Evolutionary conservation across 2,888 invertebrate species (phyloP).

Genomic region (Rotaria magnacalcarata): DNA sequence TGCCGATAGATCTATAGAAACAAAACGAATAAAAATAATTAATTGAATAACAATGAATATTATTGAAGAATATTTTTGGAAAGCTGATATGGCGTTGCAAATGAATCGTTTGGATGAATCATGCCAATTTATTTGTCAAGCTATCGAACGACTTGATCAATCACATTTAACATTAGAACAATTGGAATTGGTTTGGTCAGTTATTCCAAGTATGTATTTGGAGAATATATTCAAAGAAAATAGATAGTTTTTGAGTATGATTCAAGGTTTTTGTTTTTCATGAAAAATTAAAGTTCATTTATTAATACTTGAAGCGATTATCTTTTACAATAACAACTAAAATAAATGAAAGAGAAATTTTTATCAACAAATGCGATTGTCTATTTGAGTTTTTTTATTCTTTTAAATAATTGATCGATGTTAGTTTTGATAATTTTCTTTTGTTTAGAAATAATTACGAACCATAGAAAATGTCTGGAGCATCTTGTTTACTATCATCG

Average conservation of each 20-base stretch:
- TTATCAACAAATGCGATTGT: too few species aligned
- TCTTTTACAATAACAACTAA: too few species aligned
- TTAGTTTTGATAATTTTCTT: not conserved
- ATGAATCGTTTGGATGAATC: constrained; percentile 6
- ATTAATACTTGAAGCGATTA: too few species aligned
- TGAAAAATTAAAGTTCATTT: too few species aligned
- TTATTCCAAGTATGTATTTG: constrained; percentile 5
- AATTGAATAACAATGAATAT: not conserved
- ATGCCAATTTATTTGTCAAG: not conserved
- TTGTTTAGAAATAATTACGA: not conserved
- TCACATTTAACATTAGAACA: not conserved
- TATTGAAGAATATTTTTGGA: constrained; percentile 1
- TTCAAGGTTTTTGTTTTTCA: too few species aligned
- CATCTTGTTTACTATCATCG: not conserved
- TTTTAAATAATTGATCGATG: too few species aligned
- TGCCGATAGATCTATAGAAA: not conserved
- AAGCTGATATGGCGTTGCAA: not conserved
- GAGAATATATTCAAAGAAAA: too few species aligned
- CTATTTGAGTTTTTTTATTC: too few species aligned
- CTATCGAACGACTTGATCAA: not conserved
- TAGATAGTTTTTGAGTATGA: too few species aligned
- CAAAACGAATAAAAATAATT: not conserved
- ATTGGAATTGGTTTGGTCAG: not conserved
- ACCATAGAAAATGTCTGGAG: not conserved
- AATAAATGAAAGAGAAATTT: too few species aligned